A percentile compares a stretch with the other conserved stretches of the same genome.
phyloP scores from a whole-genome alignment of 2,888 invertebrate genomes.

The Platerodrilus igneus region DNA sequence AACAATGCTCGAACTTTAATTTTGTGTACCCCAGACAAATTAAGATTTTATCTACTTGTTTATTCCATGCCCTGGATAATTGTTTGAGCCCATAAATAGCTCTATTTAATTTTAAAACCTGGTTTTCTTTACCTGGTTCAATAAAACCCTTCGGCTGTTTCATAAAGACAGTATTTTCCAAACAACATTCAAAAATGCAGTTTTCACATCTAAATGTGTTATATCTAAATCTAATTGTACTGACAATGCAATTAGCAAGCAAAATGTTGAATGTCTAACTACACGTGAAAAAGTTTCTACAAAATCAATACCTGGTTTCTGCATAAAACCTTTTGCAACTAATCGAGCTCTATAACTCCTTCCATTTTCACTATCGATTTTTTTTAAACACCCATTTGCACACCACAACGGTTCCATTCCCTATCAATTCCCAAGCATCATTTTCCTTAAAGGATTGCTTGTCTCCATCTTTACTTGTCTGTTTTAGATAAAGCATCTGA shows the following conservation, averaged over 20 bases:
- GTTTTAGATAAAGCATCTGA: conserved; percentile 29
- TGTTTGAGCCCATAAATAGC: conserved; percentile 16
- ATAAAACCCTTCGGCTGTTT: conserved; percentile 16
- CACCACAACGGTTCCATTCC: conserved; percentile 27
- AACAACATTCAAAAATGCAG: conserved; percentile 31
- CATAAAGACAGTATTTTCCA: conserved; percentile 21
- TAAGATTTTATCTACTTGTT: conserved; percentile 10
- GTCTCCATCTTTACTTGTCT: conserved; percentile 25
- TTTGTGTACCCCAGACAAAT: conserved; percentile 12
- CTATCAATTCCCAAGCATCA: conserved; percentile 30
- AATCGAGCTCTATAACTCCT: conserved; percentile 28
- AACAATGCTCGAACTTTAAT: conserved; percentile 12
- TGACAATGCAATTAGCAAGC: conserved; percentile 25
- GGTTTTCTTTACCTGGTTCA: neutral
- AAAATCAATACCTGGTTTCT: conserved; percentile 27
- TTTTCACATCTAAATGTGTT: conserved; percentile 30
- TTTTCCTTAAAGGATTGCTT: conserved; percentile 35
- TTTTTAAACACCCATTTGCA: conserved; percentile 37
- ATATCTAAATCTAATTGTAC: conserved; percentile 23
- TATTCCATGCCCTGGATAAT: conserved; percentile 9
- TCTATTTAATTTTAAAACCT: conserved; percentile 11
- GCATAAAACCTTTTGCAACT: conserved; percentile 31
- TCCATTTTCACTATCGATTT: conserved; percentile 27
- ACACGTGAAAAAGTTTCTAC: conserved; percentile 29
- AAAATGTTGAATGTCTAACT: conserved; percentile 19